Percentiles rank a stretch among this genome's conserved stretches.
These are phyloP conservation scores for Prochilodus magdalenae DNA, from an alignment of 2,113 vertebrate genomes.

Conservation along the genomic window DNA sequence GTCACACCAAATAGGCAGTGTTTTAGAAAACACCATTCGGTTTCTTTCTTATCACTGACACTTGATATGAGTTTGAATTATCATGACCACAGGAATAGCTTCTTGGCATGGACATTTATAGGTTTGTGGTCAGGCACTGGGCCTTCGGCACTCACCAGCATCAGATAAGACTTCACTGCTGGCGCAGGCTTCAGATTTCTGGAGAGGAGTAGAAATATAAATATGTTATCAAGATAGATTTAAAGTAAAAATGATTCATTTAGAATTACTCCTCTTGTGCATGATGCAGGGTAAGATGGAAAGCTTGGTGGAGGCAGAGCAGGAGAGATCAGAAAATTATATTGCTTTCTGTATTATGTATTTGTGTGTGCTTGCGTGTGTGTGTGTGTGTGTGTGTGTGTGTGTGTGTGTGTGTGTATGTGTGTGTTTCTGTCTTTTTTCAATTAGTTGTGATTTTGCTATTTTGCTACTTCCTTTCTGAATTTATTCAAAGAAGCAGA, in stretches of 20 bases:
- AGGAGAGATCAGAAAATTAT: neutral
- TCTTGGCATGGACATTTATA: neutral
- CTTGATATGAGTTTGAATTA: neutral
- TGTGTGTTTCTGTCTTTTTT: neutral
- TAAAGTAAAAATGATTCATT: conserved; percentile 4
- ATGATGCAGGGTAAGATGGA: neutral
- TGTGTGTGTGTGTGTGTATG: neutral
- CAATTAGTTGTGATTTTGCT: neutral
- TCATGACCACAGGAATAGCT: neutral
- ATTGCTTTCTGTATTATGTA: neutral
- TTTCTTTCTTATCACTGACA: neutral
- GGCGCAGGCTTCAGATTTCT: neutral
- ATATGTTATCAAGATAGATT: neutral
- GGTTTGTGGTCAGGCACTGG: conserved; percentile 1
- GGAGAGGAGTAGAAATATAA: conserved; percentile 4
- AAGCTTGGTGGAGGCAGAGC: conserved; percentile 31
- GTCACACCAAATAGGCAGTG: too few relatives aligned
- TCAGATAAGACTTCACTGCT: neutral
- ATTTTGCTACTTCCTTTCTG: neutral
- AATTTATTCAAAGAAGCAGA: neutral
- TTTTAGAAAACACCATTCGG: neutral
- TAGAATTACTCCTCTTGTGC: neutral
- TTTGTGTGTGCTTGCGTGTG: too few relatives aligned
- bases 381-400: too few relatives aligned
- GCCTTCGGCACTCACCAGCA: neutral